A percentile compares a stretch with the other conserved stretches of the same genome.
Evolutionary conservation across 2,797 vertebrate genomes (phyloP).

Genomic region (Xenops minutus): DNA sequence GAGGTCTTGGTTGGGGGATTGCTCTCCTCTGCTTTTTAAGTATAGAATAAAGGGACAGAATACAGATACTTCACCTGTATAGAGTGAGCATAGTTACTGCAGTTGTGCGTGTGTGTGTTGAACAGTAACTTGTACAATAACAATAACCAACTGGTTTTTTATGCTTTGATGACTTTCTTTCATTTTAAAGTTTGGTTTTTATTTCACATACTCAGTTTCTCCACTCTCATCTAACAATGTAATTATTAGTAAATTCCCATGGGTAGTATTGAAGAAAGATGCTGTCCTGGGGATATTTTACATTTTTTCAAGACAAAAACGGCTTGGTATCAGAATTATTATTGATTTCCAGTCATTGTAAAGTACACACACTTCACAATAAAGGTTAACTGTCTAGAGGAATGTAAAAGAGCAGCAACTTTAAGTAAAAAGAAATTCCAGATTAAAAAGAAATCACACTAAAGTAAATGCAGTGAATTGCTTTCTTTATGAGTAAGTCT

Average conservation of each 20-base stretch:
- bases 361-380: conserved; percentile 8
- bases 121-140: background rate
- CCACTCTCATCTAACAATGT: background rate
- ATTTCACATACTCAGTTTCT: background rate
- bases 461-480: background rate
- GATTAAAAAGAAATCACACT: background rate
- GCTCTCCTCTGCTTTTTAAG: background rate
- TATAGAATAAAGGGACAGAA: background rate
- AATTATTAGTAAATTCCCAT: conserved; percentile 34
- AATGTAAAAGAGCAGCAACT: background rate
- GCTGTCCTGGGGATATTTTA: conserved; percentile 8
- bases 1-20: background rate
- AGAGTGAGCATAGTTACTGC: background rate
- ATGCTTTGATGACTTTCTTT: background rate
- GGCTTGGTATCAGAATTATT: conserved; percentile 30
- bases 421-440: background rate
- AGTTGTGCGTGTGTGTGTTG: accelerated
- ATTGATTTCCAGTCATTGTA: conserved; percentile 58
- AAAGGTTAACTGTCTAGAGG: conserved; percentile 37
- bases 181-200: background rate
- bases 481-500: background rate
- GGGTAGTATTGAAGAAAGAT: conserved; percentile 14
- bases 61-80: background rate
- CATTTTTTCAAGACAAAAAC: conserved; percentile 32
- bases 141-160: background rate